A percentile compares a stretch with the other conserved stretches of the same genome.
Evolutionary conservation across 2,113 vertebrate genomes (phyloP).

Genomic region (Osmerus mordax): DNA sequence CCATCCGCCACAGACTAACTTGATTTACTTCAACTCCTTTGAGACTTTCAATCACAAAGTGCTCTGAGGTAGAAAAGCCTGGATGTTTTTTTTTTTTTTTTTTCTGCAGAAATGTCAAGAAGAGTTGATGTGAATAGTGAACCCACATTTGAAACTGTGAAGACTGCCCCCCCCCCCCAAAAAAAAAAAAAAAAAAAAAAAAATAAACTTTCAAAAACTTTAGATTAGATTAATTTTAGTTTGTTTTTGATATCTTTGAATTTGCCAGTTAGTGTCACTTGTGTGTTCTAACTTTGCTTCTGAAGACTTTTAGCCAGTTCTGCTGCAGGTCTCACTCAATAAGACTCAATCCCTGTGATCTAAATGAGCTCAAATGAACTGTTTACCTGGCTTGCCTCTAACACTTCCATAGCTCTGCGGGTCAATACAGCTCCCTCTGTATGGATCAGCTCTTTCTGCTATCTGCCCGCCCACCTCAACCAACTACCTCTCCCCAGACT

Average conservation of each 20-base stretch:
- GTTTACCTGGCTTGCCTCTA: conserved; percentile 31
- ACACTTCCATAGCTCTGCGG: neutral
- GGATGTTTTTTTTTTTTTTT: conserved; percentile 6
- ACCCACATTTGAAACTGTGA: no score
- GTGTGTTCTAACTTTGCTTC: neutral
- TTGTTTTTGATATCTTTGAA: no score
- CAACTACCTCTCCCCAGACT: neutral
- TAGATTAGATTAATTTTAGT: no score
- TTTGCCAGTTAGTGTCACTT: no score
- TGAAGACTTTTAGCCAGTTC: neutral
- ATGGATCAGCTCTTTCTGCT: conserved; percentile 16
- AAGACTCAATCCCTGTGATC: neutral
- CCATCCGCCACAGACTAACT: conserved; percentile 50
- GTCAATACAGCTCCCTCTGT: conserved; percentile 30
- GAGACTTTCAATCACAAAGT: conserved; percentile 50
- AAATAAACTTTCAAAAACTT: no score
- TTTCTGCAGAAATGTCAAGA: neutral
- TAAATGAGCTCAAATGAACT: conserved; percentile 34
- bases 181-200: no score
- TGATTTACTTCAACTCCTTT: conserved; percentile 47
- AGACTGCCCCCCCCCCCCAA: no score
- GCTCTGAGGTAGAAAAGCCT: conserved; percentile 39
- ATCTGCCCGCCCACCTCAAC: neutral
- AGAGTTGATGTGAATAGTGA: no score
- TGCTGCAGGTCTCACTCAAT: neutral